Evolutionary conservation across 1,140 invertebrate species (phyloP).

Genomic region (Ylistrum balloti): DNA sequence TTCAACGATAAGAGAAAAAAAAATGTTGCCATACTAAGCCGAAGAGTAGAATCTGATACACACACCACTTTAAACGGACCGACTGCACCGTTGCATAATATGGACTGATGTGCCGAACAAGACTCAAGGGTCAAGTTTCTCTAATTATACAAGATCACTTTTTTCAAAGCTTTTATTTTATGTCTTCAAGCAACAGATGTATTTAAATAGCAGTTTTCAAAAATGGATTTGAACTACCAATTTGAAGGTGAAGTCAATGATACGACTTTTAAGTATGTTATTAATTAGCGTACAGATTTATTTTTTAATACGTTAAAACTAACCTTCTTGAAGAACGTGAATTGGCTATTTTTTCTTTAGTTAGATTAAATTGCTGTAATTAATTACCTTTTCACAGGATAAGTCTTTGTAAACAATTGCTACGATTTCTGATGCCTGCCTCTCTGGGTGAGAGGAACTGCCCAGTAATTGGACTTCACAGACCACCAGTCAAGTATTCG

Average conservation of each 20-base stretch:
- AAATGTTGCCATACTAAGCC: background rate
- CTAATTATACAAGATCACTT: slow-evolving; percentile 14
- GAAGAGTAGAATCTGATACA: background rate
- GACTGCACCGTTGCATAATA: background rate
- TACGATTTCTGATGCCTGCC: background rate
- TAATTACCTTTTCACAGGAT: background rate
- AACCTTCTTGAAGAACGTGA: background rate
- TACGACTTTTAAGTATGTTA: background rate
- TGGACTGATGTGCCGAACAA: background rate
- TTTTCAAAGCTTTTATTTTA: slow-evolving; percentile 25
- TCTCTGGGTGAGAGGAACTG: background rate
- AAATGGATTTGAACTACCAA: slow-evolving; percentile 8
- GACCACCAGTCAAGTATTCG: background rate
- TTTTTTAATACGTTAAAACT: background rate
- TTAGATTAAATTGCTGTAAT: background rate
- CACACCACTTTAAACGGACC: background rate
- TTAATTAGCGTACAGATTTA: background rate
- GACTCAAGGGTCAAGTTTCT: background rate
- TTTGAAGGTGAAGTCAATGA: background rate
- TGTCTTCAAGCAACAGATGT: background rate
- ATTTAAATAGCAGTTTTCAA: slow-evolving; percentile 15
- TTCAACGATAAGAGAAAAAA: background rate
- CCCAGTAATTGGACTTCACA: background rate
- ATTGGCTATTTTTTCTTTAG: background rate
- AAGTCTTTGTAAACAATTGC: background rate